Evolutionary conservation across 2,113 vertebrate species (phyloP), one percentile per base, ranked within the genome.

Genomic region (Pygoscelis adeliae): DNA sequence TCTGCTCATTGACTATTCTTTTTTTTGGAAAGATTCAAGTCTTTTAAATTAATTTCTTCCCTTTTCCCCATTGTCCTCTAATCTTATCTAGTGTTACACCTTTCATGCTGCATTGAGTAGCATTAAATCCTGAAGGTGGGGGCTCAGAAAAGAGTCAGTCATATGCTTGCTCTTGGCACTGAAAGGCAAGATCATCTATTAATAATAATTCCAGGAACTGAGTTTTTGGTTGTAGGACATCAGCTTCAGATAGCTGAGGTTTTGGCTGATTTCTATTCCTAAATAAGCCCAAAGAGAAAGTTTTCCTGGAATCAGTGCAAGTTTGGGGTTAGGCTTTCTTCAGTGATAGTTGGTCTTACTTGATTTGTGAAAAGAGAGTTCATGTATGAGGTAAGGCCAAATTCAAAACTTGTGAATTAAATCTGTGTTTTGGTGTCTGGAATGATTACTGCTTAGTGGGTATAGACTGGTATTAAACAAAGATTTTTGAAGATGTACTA

Each of bases 281-380:
- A 91, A 89, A 65, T 72, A 90, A 89, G 70, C 25, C 42, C 27
- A 67, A 71, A 89, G 30, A 95, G 36, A 91, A 79, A 40, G n/a
- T 76, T 95, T 93, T 95, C 62, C 58, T 91, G 78, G 78, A 90
- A 72, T 88, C 40, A 32, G 25, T 87, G 27, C 53, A 94, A 87
- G 40, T 85, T 80, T 94, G 71, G 49, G 36, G 52, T 83, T 87
- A 71, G 56, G 17, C 29, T 89, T 93, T 91, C 47, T 89, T 78
- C 70, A 36, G 0, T 59, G 52, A 17, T 15, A 34, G 42, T 32
- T 66, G 23, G 10, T 89, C 71, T 79, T 74, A 27, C 25, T 81
- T 83, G 38, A 52, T 91, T 87, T 91, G 66, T 94, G 36, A 66
- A 73, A 81, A 85, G 13, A n/a, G 25, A 52, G 30, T 29, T 89